Percentiles rank a stretch among this genome's conserved stretches.
Evolutionary conservation across 2,888 invertebrate species (phyloP).

Genomic region (Tenthredo scrophulariae): DNA sequence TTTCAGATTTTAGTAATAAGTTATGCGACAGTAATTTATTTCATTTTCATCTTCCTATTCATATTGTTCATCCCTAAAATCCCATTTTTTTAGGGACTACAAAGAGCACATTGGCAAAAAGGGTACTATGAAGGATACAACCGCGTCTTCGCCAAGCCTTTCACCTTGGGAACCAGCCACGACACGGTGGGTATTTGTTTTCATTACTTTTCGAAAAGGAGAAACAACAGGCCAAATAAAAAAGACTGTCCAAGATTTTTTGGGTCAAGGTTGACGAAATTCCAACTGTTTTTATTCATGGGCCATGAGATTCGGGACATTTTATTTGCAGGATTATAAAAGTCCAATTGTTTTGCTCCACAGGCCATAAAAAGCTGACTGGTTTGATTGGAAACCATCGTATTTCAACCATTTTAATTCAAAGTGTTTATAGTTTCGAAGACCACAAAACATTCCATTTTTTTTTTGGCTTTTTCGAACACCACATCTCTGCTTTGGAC

Average conservation of each 20-base stretch:
- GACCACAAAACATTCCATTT: neutral
- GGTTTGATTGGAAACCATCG: neutral
- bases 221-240: neutral
- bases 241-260: neutral
- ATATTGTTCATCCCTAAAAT: neutral
- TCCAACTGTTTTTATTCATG: neutral
- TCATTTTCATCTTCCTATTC: neutral
- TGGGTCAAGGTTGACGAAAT: neutral
- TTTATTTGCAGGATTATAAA: neutral
- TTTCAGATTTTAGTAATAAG: neutral
- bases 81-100: constrained; percentile 84
- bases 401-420: neutral
- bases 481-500: no score
- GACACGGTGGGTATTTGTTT: constrained; percentile 62
- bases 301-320: neutral
- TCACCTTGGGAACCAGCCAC: constrained; percentile 78
- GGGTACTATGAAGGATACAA: constrained; percentile 82
- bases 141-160: constrained; percentile 90
- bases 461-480: no score
- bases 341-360: neutral
- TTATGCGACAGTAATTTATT: neutral
- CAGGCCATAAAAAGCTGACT: neutral
- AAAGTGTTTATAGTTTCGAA: neutral
- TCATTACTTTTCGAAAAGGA: neutral
- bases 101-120: constrained; percentile 92